Evolutionary conservation across 2,888 invertebrate genomes (phyloP).

Genomic region (Lasioglossum villosulum): DNA sequence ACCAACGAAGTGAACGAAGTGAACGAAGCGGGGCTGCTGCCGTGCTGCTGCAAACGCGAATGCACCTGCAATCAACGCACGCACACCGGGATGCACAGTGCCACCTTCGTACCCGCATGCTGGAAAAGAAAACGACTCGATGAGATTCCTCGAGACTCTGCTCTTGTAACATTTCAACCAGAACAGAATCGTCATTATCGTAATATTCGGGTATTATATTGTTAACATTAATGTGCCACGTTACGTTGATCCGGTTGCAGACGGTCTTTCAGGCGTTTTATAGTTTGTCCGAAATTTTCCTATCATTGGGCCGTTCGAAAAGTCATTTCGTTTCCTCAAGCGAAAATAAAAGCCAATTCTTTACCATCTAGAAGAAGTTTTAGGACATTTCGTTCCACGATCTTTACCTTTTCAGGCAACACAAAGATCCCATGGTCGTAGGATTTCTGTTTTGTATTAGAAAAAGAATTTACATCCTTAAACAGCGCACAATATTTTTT

Average conservation of each 20-base stretch:
- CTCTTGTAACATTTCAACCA: not conserved
- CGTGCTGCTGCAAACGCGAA: conserved; percentile 17
- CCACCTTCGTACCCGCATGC: conserved; percentile 36
- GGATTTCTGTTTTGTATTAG: too few species aligned
- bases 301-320: too few species aligned
- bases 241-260: not conserved
- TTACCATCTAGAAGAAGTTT: too few species aligned
- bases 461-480: too few species aligned
- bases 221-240: not conserved
- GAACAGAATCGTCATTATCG: not conserved
- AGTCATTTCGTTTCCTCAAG: too few species aligned
- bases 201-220: not conserved
- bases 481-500: too few species aligned
- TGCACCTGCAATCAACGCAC: conserved; percentile 66
- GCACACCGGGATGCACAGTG: conserved; percentile 14
- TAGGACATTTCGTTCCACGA: too few species aligned
- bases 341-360: too few species aligned
- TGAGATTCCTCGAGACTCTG: not conserved
- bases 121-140: conserved; percentile 15
- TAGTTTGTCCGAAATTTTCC: too few species aligned
- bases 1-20: conserved; percentile 16
- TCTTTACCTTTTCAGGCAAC: too few species aligned
- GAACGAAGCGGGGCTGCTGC: conserved; percentile 8
- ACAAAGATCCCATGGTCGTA: too few species aligned
- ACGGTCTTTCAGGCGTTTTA: not conserved